Conservation (phyloP, 2,113 vertebrate species). For the Seriola aureovittata region DNA sequence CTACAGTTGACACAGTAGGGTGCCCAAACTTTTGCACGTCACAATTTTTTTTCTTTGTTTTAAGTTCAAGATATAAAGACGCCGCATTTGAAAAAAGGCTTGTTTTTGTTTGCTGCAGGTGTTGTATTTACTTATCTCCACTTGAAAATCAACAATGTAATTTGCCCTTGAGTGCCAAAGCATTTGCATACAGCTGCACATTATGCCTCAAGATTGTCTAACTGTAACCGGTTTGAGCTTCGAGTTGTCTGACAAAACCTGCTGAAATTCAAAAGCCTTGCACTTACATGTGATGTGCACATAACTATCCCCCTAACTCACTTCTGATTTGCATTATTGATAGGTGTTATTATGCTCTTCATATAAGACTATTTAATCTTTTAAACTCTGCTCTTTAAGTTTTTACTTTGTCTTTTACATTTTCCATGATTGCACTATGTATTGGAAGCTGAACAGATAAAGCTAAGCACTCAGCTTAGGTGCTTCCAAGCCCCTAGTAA, state of each 20-base stretch:
- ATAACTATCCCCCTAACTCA: too few relatives aligned
- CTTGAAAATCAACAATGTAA: background rate
- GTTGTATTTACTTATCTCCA: too few relatives aligned
- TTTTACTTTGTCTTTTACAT: background rate
- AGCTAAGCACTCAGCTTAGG: background rate
- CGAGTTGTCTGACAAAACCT: too few relatives aligned
- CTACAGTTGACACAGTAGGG: background rate
- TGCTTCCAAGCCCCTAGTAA: background rate
- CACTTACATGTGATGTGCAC: too few relatives aligned
- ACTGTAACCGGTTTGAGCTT: background rate
- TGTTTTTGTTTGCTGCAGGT: too few relatives aligned
- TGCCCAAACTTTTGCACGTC: background rate
- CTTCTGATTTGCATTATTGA: background rate
- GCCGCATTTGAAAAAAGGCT: too few relatives aligned
- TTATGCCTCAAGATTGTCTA: background rate
- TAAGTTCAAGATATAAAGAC: background rate
- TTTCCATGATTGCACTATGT: background rate
- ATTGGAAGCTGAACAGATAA: background rate
- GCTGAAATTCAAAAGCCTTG: too few relatives aligned
- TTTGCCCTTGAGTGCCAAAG: background rate
- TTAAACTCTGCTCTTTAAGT: background rate
- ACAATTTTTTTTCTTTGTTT: background rate
- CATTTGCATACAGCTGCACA: background rate
- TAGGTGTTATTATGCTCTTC: background rate
- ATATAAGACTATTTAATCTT: background rate